Conservation (phyloP, 2,888 invertebrate species). For the Ptychoptera albimana region DNA sequence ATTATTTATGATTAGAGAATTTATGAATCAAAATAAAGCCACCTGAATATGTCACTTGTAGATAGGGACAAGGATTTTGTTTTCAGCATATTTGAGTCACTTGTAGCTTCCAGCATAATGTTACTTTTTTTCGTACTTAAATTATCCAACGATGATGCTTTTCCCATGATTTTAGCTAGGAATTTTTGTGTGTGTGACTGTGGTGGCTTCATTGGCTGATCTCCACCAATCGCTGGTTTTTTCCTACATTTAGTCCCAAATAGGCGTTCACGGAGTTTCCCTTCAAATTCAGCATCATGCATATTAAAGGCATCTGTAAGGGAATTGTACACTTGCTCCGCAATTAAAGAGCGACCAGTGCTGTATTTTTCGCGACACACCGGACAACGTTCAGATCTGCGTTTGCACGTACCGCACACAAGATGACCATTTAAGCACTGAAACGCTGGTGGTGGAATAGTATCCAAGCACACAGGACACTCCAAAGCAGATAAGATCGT, state of each 20-base stretch:
- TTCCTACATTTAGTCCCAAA: constrained; percentile 22
- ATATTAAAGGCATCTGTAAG: constrained; percentile 34
- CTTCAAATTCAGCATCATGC: constrained; percentile 22
- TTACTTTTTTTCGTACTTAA: constrained; percentile 14
- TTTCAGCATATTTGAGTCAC: constrained; percentile 16
- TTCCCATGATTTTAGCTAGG: constrained; percentile 32
- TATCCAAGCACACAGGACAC: constrained; percentile 48
- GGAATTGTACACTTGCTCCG: constrained; percentile 37
- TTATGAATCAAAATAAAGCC: background rate
- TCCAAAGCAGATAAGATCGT: constrained; percentile 38
- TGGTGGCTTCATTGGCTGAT: background rate
- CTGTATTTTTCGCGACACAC: constrained; percentile 40
- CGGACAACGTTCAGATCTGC: constrained; percentile 42
- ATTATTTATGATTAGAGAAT: no score
- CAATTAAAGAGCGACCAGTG: constrained; percentile 34
- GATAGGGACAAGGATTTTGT: constrained; percentile 29
- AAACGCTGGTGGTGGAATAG: constrained; percentile 41
- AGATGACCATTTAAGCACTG: constrained; percentile 52
- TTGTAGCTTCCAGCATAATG: background rate
- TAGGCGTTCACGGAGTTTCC: constrained; percentile 33
- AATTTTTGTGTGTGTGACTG: constrained; percentile 32
- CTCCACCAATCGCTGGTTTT: background rate
- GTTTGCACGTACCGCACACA: constrained; percentile 41
- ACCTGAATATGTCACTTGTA: constrained; percentile 31
- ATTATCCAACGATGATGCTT: constrained; percentile 35